A percentile compares a stretch with the other conserved stretches of the same genome.
Evolutionary conservation across 1,140 invertebrate genomes (phyloP).

Genomic region (Drosophila erecta): DNA sequence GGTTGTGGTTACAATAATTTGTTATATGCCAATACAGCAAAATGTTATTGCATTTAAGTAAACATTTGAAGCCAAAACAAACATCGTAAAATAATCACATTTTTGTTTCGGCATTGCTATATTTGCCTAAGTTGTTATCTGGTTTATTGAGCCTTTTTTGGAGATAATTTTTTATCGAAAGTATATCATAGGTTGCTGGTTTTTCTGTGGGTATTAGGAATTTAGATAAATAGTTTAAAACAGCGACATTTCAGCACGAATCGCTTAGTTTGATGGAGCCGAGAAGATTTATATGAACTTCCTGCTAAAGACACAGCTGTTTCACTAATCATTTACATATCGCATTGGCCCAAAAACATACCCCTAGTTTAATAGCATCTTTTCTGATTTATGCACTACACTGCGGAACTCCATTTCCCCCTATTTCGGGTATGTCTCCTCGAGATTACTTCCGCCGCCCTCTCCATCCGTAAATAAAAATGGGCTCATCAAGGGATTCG

Average conservation of each 20-base stretch:
- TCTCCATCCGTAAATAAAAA: conserved; percentile 43
- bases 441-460: conserved; percentile 35
- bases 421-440: not conserved
- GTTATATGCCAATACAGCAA: not conserved
- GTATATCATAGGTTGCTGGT: not conserved
- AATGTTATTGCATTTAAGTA: not conserved
- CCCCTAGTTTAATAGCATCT: not conserved
- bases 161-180: conserved; percentile 1
- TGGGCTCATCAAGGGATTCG: not conserved
- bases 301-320: not conserved
- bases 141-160: not conserved
- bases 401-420: not conserved
- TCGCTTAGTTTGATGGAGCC: no score
- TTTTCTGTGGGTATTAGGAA: not conserved
- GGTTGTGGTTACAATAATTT: conserved; percentile 7
- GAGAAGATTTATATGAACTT: no score
- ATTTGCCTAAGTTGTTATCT: conserved; percentile 1
- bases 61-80: conserved; percentile 5
- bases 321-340: conserved; percentile 1
- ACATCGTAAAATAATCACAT: not conserved
- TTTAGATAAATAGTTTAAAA: not conserved
- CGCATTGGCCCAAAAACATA: not conserved
- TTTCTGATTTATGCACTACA: not conserved
- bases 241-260: not conserved
- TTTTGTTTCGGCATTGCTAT: not conserved